Base-by-base conservation (phyloP, 2,113 vertebrate genomes). In the Lichenostomus cassidix region DNA sequence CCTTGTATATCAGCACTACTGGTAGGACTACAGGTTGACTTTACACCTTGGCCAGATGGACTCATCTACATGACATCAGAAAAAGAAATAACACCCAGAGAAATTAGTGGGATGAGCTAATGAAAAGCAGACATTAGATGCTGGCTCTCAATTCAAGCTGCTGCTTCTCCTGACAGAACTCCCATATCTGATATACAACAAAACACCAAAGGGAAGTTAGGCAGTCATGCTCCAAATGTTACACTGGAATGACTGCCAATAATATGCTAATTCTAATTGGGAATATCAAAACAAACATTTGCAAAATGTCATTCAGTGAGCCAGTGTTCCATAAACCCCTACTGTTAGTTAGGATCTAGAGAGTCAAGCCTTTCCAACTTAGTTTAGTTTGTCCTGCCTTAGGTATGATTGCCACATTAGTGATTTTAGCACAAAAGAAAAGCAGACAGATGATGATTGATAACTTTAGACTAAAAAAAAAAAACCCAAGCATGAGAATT, bases 271-370 rank as follows among this genome's bases (percentile, higher is more conserved):
- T 92, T 85, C 46, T 83, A 96, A 94, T 69, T 77, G 84, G 31
- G 31, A 92, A 83, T 84, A 89, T 81, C 50, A 96, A 92, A 92
- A 41, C 59, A 95, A 95, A 92, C 24, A 67, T 83, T 96, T 91
- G 17, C 56, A 90, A 94, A 87, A 85, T 3, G 17, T 76, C 70
- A 39, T 73, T 94, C 41, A 83, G 2, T 65, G 16, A 89, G 31
- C 29, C 55, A 77, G 29, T 46, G 22, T 27, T 74, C 73, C 37
- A 16, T 35, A 53, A 86, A 13, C 24, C 59, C 24, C 47, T 63
- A 50, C 33, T 83, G 52, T 11, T 60, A 46, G 25, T 55, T 62
- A 77, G 82, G 50, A 76, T 18, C 39, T 64, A 31, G 1, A 52
- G 17, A 83, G 49, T 52, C 89, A 44, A 77, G 42, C 17, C 27